Conservation (phyloP, 2,888 invertebrate species). For the Drosophila atroscutellata region DNA sequence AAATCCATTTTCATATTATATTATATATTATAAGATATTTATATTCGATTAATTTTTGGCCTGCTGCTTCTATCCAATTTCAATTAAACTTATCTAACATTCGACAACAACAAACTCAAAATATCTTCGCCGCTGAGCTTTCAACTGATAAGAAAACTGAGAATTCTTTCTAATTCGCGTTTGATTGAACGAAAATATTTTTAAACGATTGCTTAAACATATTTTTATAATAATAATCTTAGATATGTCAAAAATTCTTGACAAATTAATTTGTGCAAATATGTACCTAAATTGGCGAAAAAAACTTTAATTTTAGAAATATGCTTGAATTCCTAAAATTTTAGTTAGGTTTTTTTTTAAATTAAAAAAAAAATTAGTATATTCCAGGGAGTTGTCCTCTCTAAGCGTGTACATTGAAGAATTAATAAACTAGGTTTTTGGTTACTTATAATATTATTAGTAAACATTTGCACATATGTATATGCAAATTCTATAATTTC, state of each 20-base stretch:
- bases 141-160: not conserved
- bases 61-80: constrained; percentile 17
- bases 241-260: not conserved
- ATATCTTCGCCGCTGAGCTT: not conserved
- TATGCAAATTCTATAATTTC: not conserved
- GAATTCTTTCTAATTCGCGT: not conserved
- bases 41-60: constrained; percentile 30
- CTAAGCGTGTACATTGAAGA: not conserved
- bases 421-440: not conserved
- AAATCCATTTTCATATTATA: constrained; percentile 4
- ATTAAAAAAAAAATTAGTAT: not conserved
- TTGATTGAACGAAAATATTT: not conserved
- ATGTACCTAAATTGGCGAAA: not conserved
- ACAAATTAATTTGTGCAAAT: not conserved
- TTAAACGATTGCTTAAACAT: not conserved
- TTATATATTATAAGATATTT: no score
- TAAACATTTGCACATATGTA: not conserved
- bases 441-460: not conserved
- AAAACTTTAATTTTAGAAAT: not conserved
- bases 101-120: not conserved
- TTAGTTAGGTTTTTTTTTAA: accelerated
- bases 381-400: not conserved
- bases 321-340: not conserved
- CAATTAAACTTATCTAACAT: constrained; percentile 38
- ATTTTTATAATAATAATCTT: not conserved